phyloP scores from a whole-genome alignment of 2,113 vertebrate species.

The Coturnix japonica region DNA sequence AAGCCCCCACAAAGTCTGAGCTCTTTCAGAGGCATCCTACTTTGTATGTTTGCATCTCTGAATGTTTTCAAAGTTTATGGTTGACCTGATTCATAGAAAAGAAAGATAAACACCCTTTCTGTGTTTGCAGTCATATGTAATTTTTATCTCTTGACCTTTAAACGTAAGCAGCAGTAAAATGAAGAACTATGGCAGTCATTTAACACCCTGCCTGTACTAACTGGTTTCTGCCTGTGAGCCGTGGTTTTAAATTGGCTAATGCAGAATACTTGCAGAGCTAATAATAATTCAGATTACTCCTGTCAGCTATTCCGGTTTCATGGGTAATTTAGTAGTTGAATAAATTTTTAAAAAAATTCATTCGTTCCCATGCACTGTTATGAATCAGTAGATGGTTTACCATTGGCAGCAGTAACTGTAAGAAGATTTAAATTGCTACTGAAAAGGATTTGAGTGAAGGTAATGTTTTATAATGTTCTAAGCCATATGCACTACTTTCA shows the following conservation, averaged over 20 bases:
- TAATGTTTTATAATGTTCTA: slow-evolving; percentile 99
- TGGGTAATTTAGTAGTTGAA: slow-evolving; percentile 99
- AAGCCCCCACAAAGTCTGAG: not conserved
- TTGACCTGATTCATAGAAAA: slow-evolving; percentile 69
- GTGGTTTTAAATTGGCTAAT: slow-evolving; percentile 90
- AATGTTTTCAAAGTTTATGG: slow-evolving; percentile 74
- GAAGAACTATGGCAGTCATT: slow-evolving; percentile 85
- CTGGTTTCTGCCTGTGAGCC: slow-evolving; percentile 85
- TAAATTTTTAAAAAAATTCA: slow-evolving; percentile 99
- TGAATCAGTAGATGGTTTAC: slow-evolving; percentile 93
- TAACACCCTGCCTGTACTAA: slow-evolving; percentile 86
- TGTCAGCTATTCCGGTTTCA: slow-evolving; percentile 99
- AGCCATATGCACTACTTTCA: slow-evolving; percentile 99
- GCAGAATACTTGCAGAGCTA: slow-evolving; percentile 87
- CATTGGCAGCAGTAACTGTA: slow-evolving; percentile 93
- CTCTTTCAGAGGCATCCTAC: not conserved
- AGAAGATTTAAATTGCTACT: slow-evolving; percentile 99
- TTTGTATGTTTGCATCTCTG: slow-evolving; percentile 11
- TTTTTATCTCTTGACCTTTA: slow-evolving; percentile 89
- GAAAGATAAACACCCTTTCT: slow-evolving; percentile 77
- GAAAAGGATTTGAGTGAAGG: slow-evolving; percentile 97
- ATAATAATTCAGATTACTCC: slow-evolving; percentile 99
- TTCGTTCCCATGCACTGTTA: slow-evolving; percentile 95
- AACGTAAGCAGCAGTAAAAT: slow-evolving; percentile 85
- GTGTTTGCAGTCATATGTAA: slow-evolving; percentile 84